Conservation (phyloP, 2,113 vertebrate species). For the Myocastor coypus region DNA sequence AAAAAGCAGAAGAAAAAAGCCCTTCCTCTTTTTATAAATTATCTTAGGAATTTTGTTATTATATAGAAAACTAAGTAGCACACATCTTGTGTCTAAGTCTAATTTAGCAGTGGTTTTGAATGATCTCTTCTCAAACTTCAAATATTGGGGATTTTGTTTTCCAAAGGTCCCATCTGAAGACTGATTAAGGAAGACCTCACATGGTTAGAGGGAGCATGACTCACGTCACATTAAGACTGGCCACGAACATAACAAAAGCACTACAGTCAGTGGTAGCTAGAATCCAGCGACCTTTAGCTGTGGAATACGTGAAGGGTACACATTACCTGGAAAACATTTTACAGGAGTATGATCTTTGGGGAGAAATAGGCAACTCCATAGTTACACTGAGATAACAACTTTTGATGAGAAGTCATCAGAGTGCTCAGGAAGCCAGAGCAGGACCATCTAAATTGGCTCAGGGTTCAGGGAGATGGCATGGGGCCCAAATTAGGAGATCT, state of each 20-base stretch:
- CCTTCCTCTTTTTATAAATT: background rate
- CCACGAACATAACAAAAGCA: background rate
- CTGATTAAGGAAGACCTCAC: background rate
- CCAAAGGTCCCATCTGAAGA: background rate
- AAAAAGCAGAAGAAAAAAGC: background rate
- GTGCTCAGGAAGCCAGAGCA: background rate
- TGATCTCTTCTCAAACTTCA: background rate
- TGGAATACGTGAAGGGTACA: background rate
- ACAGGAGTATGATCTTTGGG: background rate
- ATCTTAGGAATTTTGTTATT: background rate
- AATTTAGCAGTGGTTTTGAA: constrained; percentile 29
- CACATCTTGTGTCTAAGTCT: background rate
- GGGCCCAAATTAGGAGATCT: background rate
- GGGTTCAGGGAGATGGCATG: background rate
- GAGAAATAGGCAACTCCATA: background rate
- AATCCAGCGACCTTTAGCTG: background rate
- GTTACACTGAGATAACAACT: background rate
- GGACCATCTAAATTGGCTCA: background rate
- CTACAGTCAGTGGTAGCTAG: background rate
- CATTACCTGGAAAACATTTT: background rate
- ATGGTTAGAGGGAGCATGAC: background rate
- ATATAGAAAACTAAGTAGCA: background rate
- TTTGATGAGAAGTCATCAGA: background rate
- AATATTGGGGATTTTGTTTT: background rate
- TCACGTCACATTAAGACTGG: background rate